Evolutionary conservation across 2,888 invertebrate genomes (phyloP).

Genomic region (Dicycla oo): DNA sequence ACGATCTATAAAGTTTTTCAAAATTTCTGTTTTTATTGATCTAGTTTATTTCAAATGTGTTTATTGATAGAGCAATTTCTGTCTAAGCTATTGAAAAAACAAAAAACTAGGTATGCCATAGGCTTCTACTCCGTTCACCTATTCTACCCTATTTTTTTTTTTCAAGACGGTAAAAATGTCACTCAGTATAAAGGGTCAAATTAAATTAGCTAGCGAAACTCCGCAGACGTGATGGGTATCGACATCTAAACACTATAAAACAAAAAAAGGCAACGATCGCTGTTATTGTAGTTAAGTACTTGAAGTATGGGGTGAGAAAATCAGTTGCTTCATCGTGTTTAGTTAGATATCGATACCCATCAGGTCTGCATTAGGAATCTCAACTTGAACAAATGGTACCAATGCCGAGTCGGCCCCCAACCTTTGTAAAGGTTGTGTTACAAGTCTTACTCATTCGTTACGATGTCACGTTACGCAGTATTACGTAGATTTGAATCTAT

Average conservation of each 20-base stretch:
- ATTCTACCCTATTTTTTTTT: too few species aligned
- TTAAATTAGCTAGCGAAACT: not conserved
- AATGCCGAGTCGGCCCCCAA: slow-evolving; percentile 18
- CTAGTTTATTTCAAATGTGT: too few species aligned
- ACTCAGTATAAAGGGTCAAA: not conserved
- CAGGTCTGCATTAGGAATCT: slow-evolving; percentile 47
- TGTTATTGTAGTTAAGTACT: not conserved
- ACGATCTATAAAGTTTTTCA: too few species aligned
- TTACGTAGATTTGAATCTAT: slow-evolving; percentile 81
- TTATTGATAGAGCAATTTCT: too few species aligned
- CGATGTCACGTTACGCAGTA: slow-evolving; percentile 73
- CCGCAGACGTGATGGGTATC: not conserved
- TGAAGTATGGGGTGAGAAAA: not conserved
- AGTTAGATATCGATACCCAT: not conserved
- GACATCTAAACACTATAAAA: not conserved
- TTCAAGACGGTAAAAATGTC: too few species aligned
- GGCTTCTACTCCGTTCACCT: too few species aligned
- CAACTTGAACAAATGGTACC: slow-evolving; percentile 33
- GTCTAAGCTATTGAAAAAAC: too few species aligned
- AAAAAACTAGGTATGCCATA: too few species aligned
- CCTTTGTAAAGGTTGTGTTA: slow-evolving; percentile 65
- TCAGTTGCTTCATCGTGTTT: not conserved
- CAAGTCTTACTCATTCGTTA: slow-evolving; percentile 60
- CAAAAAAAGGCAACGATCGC: not conserved
- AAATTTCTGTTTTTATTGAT: too few species aligned